Evolutionary conservation across 2,797 vertebrate genomes (phyloP).

Genomic region (Anomalospiza imberbis): DNA sequence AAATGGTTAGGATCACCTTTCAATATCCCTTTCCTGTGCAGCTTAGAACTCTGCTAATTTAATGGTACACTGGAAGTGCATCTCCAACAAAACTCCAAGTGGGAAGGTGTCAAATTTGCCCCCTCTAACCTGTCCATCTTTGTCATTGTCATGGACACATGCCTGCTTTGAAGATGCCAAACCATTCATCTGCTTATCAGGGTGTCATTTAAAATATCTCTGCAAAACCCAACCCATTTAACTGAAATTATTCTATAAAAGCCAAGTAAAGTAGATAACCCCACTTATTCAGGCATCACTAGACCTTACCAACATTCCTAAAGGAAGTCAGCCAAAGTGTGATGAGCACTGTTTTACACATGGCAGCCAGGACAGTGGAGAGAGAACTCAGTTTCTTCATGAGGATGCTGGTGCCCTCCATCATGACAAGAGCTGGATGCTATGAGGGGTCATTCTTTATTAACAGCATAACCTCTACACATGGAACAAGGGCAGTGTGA

Average conservation of each 20-base stretch:
- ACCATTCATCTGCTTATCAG: not conserved
- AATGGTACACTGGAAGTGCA: not conserved
- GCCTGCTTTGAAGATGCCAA: not conserved
- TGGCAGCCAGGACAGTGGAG: not conserved
- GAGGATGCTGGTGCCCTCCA: not conserved
- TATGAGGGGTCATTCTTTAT: not conserved
- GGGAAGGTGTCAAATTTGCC: not conserved
- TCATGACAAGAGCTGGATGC: not conserved
- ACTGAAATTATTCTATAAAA: not conserved
- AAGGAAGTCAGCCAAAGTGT: not conserved
- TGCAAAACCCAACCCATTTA: not conserved
- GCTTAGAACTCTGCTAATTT: not conserved
- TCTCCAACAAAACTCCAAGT: not conserved
- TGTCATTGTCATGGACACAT: not conserved
- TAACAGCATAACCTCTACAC: not conserved
- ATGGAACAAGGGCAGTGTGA: not conserved
- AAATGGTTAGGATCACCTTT: not conserved
- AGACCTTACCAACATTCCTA: not conserved
- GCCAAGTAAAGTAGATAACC: not conserved
- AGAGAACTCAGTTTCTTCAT: rapidly evolving
- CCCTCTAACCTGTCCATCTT: not conserved
- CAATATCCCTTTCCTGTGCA: not conserved
- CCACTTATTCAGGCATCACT: not conserved
- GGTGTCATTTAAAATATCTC: not conserved
- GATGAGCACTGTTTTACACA: not conserved